phyloP scores from a whole-genome alignment of 2,888 invertebrate genomes.

The Cabera pusaria region DNA sequence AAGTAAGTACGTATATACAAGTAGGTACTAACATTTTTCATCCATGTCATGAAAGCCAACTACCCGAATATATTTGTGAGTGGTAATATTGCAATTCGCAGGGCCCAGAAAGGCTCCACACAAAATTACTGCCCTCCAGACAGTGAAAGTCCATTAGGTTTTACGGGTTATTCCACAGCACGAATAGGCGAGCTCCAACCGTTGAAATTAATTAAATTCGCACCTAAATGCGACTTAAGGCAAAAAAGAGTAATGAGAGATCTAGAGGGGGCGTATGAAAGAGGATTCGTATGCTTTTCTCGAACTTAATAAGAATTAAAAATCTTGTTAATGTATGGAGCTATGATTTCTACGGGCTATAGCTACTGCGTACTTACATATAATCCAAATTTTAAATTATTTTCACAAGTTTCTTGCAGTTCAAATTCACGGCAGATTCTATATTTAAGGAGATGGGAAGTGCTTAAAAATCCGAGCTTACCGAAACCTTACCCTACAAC shows the following conservation, averaged over 20 bases:
- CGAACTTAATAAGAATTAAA: conserved; percentile 17
- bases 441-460: conserved; percentile 34
- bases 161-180: conserved; percentile 72
- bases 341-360: too few relatives aligned
- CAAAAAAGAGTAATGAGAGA: conserved; percentile 44
- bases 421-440: conserved; percentile 14
- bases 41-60: conserved; percentile 22
- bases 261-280: conserved; percentile 30
- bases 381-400: too few relatives aligned
- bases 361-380: too few relatives aligned
- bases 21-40: not conserved
- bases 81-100: conserved; percentile 59
- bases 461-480: conserved; percentile 31
- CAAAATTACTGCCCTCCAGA: conserved; percentile 70
- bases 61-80: conserved; percentile 48
- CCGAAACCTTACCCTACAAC: conserved; percentile 39
- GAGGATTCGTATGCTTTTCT: conserved; percentile 22
- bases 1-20: not conserved
- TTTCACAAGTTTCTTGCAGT: too few relatives aligned
- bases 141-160: conserved; percentile 81
- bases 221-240: conserved; percentile 58
- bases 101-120: conserved; percentile 55
- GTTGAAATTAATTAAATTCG: conserved; percentile 77
- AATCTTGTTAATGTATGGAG: conserved; percentile 5
- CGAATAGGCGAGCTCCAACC: conserved; percentile 65